Percentiles rank a stretch among this genome's conserved stretches.
phyloP scores from a whole-genome alignment of 2,113 vertebrate genomes.

The Lophura nycthemera region DNA sequence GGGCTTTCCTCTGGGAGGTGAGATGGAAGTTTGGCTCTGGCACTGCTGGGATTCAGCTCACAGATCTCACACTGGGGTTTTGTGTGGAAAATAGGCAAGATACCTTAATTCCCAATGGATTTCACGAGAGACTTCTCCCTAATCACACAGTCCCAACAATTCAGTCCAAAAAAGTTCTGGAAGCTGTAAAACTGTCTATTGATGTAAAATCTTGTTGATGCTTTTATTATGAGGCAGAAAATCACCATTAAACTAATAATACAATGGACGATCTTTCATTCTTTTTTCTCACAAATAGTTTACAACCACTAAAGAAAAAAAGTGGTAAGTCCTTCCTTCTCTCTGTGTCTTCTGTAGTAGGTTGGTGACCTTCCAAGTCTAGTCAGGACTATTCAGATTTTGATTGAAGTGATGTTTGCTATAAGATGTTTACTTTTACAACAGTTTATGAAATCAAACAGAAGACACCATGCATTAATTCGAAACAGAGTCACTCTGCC shows the following conservation, averaged over 20 bases:
- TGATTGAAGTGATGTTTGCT: not conserved
- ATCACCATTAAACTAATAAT: not conserved
- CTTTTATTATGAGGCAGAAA: slow-evolving; percentile 9
- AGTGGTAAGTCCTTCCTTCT: not conserved
- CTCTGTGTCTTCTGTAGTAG: not conserved
- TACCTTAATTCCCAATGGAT: not conserved
- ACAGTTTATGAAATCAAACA: not conserved
- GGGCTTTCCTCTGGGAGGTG: not conserved
- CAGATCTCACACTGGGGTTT: not conserved
- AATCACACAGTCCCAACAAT: not conserved
- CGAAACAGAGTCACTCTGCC: not conserved
- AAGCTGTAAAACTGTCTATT: not conserved
- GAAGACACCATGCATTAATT: not conserved
- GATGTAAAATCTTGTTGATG: not conserved
- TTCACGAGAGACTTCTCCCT: not conserved
- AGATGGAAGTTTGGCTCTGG: not conserved
- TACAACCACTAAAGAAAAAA: not conserved
- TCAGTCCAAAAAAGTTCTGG: not conserved
- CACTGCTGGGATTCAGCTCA: not conserved
- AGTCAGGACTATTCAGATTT: not conserved
- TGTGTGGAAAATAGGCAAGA: not conserved
- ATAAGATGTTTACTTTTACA: not conserved
- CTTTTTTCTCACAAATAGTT: not conserved
- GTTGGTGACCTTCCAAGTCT: not conserved
- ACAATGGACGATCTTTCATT: not conserved